Base-by-base conservation (phyloP, 2,113 vertebrate species). In the Ailurus styani region DNA sequence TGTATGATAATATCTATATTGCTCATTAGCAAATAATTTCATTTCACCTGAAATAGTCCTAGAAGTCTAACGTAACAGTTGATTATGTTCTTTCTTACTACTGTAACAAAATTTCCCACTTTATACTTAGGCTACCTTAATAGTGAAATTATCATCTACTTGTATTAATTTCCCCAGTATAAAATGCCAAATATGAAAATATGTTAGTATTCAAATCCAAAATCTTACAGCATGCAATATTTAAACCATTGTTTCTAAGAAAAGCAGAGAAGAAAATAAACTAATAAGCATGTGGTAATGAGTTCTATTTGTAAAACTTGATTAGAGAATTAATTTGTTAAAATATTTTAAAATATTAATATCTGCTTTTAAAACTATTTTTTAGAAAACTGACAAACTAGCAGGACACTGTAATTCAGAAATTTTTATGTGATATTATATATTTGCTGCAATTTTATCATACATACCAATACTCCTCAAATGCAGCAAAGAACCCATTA, bases 381-480 rank as follows among this genome's bases (percentile, higher is more conserved):
- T 50, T 95, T 72, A 83, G 27, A 91, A 93, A 96, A 95, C n/a
- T 84, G n/a, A 79, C 42, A 91, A 96, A 95, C 31, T 90, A 60
- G 87, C 17, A 97, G 72, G 75, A 94, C 21, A 94, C 31, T 45
- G 21, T 83, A 96, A 91, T 34, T 45, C 88, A 91, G 50, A 94
- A 96, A 93, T 81, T 90, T 82, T 86, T 94, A 34, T 91, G 5
- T 94, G 93, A 77, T 95, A 82, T 91, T 96, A 90, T 47, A 68
- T 57, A 86, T 95, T 75, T 47, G 2, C 83, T 97, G 95, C 0
- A 90, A 18, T 96, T 95, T 97, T 92, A 96, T 70, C 93, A 79
- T 34, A 87, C 27, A 31, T 81, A 60, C n/a, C 57, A 73, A 95
- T 79, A 9, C 20, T 88, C 23, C 81, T 94, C 6, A 70, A 37